phyloP scores from a whole-genome alignment of 2,888 invertebrate species.

The Drosophila helvetica region DNA sequence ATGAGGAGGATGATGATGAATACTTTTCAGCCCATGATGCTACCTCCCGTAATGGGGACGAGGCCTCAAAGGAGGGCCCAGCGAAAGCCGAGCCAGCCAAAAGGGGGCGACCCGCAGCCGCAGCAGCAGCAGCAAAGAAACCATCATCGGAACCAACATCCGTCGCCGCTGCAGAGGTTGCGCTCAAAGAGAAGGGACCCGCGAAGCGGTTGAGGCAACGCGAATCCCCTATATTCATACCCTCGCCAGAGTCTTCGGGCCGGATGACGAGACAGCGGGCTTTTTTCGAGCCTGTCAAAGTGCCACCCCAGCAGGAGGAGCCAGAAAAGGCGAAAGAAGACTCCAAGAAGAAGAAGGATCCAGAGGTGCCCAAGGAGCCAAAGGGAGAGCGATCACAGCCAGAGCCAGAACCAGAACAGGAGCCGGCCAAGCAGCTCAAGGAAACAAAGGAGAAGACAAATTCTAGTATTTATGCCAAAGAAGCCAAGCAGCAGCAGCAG shows the following conservation, averaged over 20 bases:
- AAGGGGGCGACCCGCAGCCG: constrained; percentile 60
- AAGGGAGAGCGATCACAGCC: constrained; percentile 6
- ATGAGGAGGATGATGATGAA: constrained; percentile 70
- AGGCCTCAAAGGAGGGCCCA: constrained; percentile 10
- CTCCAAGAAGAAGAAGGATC: constrained; percentile 22
- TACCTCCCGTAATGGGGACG: constrained; percentile 62
- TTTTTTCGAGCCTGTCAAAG: constrained; percentile 83
- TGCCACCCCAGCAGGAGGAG: constrained; percentile 62
- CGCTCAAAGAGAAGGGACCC: constrained; percentile 55
- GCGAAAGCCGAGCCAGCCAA: constrained; percentile 47
- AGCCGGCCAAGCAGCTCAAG: constrained; percentile 32
- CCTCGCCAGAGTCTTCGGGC: constrained; percentile 82
- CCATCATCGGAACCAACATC: constrained; percentile 27
- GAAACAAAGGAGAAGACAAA: constrained; percentile 67
- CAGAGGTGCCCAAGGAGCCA: background rate
- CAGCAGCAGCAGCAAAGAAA: constrained; percentile 36
- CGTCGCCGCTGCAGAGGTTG: constrained; percentile 1
- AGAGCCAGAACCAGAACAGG: constrained; percentile 16
- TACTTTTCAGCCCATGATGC: constrained; percentile 73
- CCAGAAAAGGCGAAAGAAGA: constrained; percentile 14
- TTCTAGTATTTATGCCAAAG: constrained; percentile 67
- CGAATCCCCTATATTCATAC: constrained; percentile 82
- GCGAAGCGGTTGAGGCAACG: constrained; percentile 81
- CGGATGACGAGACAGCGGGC: constrained; percentile 83
- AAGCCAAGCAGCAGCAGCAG: constrained; percentile 44